Evolutionary conservation across 2,797 vertebrate genomes (phyloP).

Genomic region (Argya squamiceps): DNA sequence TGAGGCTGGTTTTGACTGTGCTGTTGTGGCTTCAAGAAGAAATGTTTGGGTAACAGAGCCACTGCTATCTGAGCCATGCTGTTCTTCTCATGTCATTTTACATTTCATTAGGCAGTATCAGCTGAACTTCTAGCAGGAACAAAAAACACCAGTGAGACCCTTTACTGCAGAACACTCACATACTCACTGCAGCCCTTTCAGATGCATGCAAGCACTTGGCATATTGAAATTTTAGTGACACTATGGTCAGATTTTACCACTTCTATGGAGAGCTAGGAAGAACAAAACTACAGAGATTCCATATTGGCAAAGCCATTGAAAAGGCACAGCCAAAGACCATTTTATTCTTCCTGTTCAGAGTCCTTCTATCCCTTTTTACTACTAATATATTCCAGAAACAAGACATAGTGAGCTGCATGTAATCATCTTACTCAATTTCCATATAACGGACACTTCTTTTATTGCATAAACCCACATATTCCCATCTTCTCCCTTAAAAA

Average conservation of each 20-base stretch:
- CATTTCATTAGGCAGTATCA: background rate
- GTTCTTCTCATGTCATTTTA: background rate
- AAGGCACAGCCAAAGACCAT: background rate
- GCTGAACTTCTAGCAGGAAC: background rate
- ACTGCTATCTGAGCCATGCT: background rate
- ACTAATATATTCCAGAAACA: constrained; percentile 18
- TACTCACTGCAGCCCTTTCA: background rate
- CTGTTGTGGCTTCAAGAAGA: background rate
- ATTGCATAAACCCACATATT: background rate
- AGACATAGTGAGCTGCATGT: background rate
- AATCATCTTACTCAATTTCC: background rate
- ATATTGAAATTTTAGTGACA: background rate
- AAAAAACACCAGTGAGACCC: background rate
- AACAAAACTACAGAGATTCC: background rate
- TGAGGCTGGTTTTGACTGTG: background rate
- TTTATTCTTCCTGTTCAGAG: background rate
- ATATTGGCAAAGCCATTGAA: background rate
- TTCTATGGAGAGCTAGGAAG: background rate
- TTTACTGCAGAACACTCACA: background rate
- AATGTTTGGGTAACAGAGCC: background rate
- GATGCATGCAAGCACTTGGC: background rate
- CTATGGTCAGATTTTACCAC: background rate
- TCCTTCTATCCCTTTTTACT: background rate
- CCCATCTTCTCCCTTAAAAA: constrained; percentile 20
- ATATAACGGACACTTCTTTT: background rate